A percentile compares a stretch with the other conserved stretches of the same genome.
These are phyloP conservation scores for Octomys mimax DNA, from an alignment of 2,797 vertebrate species.

Conservation along the genomic window DNA sequence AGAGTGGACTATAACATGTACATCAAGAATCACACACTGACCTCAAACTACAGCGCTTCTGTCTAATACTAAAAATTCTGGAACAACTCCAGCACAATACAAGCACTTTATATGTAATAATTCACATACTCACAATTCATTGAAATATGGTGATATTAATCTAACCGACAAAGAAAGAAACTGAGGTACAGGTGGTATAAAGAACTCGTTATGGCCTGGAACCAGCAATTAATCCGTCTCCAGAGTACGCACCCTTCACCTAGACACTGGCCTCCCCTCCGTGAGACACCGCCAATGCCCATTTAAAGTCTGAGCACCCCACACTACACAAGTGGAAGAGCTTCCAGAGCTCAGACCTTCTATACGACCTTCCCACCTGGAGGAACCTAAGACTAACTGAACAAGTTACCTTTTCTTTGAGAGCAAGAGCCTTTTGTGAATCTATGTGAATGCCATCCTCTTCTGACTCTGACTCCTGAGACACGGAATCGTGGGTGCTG, in stretches of 20 bases:
- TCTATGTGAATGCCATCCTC: constrained; percentile 91
- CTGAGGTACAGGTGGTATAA: not conserved
- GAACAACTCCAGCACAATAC: not conserved
- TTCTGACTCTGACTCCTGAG: constrained; percentile 95
- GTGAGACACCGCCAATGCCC: not conserved
- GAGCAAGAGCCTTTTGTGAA: constrained; percentile 90
- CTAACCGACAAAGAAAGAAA: constrained; percentile 51
- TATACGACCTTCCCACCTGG: not conserved
- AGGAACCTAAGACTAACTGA: constrained; percentile 9
- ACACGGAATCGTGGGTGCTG: constrained; percentile 91
- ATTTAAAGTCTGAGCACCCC: not conserved
- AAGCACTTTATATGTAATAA: constrained; percentile 28
- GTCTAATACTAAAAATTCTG: constrained; percentile 23
- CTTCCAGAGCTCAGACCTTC: not conserved
- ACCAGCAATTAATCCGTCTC: not conserved
- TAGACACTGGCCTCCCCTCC: not conserved
- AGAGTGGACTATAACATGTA: not conserved
- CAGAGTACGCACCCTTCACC: not conserved
- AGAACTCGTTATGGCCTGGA: not conserved
- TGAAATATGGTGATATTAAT: not conserved
- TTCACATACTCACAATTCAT: not conserved
- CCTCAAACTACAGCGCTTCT: constrained; percentile 1
- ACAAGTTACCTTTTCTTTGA: constrained; percentile 94
- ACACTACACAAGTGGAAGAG: not conserved
- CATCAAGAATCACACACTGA: not conserved